Conservation (phyloP, 2,888 invertebrate species). For the Chalcosyrphus nemorum region DNA sequence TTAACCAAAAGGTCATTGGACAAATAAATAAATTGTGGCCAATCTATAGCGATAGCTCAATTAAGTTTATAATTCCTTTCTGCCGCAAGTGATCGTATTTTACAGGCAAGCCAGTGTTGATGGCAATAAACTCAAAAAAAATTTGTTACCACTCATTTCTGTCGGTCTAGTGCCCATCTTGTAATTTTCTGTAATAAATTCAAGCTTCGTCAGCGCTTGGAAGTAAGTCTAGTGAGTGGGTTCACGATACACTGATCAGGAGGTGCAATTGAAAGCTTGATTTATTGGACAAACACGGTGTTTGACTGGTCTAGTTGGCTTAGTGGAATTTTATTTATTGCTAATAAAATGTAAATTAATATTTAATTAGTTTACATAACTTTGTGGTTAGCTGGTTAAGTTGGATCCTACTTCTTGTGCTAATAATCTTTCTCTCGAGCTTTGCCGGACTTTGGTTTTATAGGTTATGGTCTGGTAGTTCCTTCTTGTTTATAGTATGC, state of each 20-base stretch:
- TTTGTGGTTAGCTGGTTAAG: too few species aligned
- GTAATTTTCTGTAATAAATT: conserved; percentile 36
- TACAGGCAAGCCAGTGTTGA: conserved; percentile 31
- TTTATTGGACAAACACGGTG: conserved; percentile 2
- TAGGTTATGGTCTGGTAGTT: too few species aligned
- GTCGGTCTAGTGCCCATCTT: conserved; percentile 1
- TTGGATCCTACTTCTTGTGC: too few species aligned
- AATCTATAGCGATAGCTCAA: conserved; percentile 10
- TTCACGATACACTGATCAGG: conserved; percentile 16
- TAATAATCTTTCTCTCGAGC: too few species aligned
- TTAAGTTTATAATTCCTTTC: conserved; percentile 40
- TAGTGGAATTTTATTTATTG: neutral
- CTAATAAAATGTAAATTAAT: neutral
- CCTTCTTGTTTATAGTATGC: too few species aligned
- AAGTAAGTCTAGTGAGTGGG: neutral
- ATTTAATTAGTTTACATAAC: neutral
- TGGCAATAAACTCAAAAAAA: conserved; percentile 26
- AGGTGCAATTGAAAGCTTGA: conserved; percentile 39
- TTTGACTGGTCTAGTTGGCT: neutral
- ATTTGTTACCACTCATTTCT: conserved; percentile 7
- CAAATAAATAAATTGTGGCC: conserved; percentile 28
- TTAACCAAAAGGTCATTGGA: conserved; percentile 47
- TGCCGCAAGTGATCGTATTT: conserved; percentile 14
- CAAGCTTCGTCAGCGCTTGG: neutral
- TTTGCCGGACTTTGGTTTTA: too few species aligned